A percentile compares a stretch with the other conserved stretches of the same genome.
These are phyloP conservation scores for Nestor notabilis DNA, from an alignment of 2,113 vertebrate species.

Conservation along the genomic window DNA sequence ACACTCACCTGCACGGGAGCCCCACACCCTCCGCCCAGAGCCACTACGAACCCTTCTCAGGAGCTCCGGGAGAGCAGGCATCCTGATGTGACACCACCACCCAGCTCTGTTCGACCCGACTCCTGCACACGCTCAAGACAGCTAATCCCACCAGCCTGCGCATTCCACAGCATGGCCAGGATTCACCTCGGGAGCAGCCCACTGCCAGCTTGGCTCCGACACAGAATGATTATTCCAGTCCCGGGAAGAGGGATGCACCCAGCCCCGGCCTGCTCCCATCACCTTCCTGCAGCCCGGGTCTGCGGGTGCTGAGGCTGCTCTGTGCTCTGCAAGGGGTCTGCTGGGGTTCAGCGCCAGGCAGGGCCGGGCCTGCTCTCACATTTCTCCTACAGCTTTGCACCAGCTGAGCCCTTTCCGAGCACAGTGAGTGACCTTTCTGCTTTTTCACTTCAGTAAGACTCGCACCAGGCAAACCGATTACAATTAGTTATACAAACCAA, in stretches of 20 bases:
- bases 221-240: accelerated
- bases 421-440: background rate
- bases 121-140: background rate
- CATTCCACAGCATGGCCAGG: accelerated
- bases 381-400: background rate
- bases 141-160: background rate
- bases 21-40: accelerated
- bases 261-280: accelerated
- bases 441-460: conserved; percentile 13
- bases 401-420: background rate
- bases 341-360: background rate
- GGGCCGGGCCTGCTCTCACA: background rate
- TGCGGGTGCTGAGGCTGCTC: background rate
- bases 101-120: background rate
- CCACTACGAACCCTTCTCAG: background rate
- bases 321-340: background rate
- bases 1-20: background rate
- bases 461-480: conserved; percentile 59
- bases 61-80: background rate
- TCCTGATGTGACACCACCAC: background rate
- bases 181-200: background rate
- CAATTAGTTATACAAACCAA: conserved; percentile 60
- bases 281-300: background rate
- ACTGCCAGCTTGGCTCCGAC: background rate
- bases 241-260: background rate